Evolutionary conservation across 1,140 invertebrate genomes (phyloP).

Genomic region (Drosophila ercepeae): DNA sequence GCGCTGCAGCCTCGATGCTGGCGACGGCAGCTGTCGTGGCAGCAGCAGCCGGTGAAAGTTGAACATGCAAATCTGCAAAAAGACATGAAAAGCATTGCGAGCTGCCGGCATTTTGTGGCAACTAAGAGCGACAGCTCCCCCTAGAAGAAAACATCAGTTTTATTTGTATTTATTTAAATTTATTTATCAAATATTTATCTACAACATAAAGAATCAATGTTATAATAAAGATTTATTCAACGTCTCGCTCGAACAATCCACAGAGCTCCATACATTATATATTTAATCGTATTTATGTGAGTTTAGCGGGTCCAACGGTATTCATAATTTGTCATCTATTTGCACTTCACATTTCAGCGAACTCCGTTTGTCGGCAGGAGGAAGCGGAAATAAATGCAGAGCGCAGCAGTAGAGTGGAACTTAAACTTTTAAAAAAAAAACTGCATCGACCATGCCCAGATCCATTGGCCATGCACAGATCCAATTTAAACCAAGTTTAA

Average conservation of each 20-base stretch:
- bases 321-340: conserved; percentile 74
- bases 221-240: conserved; percentile 27
- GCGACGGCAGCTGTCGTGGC: conserved; percentile 20
- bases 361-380: conserved; percentile 19
- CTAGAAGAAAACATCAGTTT: conserved; percentile 3
- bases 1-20: conserved; percentile 27
- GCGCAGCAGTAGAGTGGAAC: conserved; percentile 34
- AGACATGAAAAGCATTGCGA: conserved; percentile 23
- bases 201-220: too few species aligned
- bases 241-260: conserved; percentile 64
- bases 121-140: conserved; percentile 2
- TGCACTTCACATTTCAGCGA: conserved; percentile 66
- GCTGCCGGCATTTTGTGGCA: conserved; percentile 25
- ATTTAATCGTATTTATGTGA: conserved; percentile 19
- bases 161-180: conserved; percentile 7
- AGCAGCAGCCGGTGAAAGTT: conserved; percentile 68
- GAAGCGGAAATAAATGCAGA: conserved; percentile 70
- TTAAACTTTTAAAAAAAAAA: conserved; percentile 7
- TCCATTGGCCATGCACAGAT: too few species aligned
- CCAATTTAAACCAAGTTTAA: too few species aligned
- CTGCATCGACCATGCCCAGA: conserved; percentile 7
- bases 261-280: conserved; percentile 1
- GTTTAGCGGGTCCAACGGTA: conserved; percentile 31
- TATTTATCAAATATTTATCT: too few species aligned
- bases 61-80: conserved; percentile 69